A percentile compares a stretch with the other conserved stretches of the same genome.
Evolutionary conservation across 2,888 invertebrate species (phyloP).

Genomic region (Eumerus sabulonum): DNA sequence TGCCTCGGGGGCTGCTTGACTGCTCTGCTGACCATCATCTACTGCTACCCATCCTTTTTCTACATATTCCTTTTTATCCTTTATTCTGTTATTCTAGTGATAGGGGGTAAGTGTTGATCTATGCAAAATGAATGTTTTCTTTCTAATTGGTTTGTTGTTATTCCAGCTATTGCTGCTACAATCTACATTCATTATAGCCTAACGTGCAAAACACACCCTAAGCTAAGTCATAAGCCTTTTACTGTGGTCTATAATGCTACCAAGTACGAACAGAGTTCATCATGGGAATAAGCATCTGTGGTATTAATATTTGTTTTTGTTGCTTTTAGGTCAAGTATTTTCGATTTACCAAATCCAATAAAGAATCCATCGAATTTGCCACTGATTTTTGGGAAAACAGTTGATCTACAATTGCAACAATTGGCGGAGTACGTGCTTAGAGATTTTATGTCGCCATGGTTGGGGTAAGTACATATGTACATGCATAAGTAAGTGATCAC

Average conservation of each 20-base stretch:
- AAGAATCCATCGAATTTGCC: conserved; percentile 82
- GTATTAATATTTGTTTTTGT: too few species aligned
- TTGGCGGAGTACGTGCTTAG: conserved; percentile 88
- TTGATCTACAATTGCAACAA: conserved; percentile 90
- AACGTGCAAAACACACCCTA: conserved; percentile 76
- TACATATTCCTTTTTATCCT: conserved; percentile 77
- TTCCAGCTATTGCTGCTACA: conserved; percentile 76
- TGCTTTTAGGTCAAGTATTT: conserved; percentile 75
- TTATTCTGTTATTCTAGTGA: conserved; percentile 76
- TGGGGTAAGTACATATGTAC: conserved; percentile 80
- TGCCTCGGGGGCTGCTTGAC: conserved; percentile 54
- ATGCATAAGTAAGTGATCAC: background rate
- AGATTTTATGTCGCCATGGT: conserved; percentile 89
- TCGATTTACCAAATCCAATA: conserved; percentile 78
- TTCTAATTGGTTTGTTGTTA: conserved; percentile 3
- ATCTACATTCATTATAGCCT: conserved; percentile 77
- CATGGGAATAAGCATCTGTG: background rate
- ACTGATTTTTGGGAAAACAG: conserved; percentile 90
- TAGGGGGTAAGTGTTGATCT: conserved; percentile 74
- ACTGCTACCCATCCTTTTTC: conserved; percentile 78
- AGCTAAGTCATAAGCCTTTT: conserved; percentile 74
- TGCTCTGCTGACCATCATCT: conserved; percentile 76
- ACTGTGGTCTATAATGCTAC: conserved; percentile 78
- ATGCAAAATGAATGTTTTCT: background rate
- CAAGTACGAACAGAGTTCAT: conserved; percentile 73